Base-by-base conservation (phyloP, 1,140 invertebrate genomes). In the Orussus abietinus region DNA sequence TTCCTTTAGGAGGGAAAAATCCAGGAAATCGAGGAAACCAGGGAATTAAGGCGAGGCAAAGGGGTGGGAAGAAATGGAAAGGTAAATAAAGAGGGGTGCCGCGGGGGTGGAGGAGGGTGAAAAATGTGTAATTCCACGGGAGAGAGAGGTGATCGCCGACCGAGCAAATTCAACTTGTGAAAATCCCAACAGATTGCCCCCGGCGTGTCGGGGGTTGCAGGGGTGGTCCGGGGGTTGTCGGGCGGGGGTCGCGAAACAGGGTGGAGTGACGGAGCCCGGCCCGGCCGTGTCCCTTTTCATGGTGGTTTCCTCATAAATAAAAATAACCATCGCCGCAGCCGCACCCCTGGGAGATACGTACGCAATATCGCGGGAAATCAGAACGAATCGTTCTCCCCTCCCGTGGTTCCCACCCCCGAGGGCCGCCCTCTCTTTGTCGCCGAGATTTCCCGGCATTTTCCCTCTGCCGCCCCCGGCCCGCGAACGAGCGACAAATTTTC, bases 291-390 rank as follows among this genome's bases (percentile, higher is more conserved):
- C 63, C 59, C 60, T 65, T 72, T 65, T 67, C 67, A 69, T 64
- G 63, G 61, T 68, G 64, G 65, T 68, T 69, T 69, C 57, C 66
- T 69, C 67, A 72, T 72, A 72, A 72, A 72, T 72, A 72, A 72
- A 72, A 69, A 71, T 70, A 72, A 70, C 66, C 63, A 62, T 66
- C 55, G 58, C 53, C 20, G 22, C 25, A 37, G 22, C 22, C 33
- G 3, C 55, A 56, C 46, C 60, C 60, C 61, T 52, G 39, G 55
- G 63, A 60, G 55, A 64, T 62, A 60, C 59, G 51, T 57, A 62
- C 59, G 65, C 56, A 65, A 67, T 68, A 67, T 67, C 62, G 58
- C 20, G 35, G 38, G 38, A 58, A 66, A 66, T 64, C 64, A 64
- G 55, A 60, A 68, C 59, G 56, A 59, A 64, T 69, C 48, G 57